Evolutionary conservation across 2,797 vertebrate genomes (phyloP).

Genomic region (Esox masquinongy): DNA sequence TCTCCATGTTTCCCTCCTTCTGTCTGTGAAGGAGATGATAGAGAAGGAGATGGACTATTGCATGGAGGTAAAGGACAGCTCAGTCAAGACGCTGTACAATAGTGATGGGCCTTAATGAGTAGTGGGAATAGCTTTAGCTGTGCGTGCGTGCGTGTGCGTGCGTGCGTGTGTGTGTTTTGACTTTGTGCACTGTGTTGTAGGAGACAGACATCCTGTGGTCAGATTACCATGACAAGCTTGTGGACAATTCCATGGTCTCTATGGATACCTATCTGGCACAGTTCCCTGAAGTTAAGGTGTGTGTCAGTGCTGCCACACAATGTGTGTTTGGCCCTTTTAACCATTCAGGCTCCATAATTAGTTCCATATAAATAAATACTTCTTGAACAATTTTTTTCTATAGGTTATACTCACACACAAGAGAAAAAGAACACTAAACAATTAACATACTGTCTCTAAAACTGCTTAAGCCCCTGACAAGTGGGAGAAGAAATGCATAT

Average conservation of each 20-base stretch:
- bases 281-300: constrained; percentile 95
- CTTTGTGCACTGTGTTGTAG: constrained; percentile 63
- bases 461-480: background rate
- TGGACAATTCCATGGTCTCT: constrained; percentile 83
- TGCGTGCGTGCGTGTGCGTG: constrained; percentile 9
- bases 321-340: background rate
- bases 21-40: constrained; percentile 73
- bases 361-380: background rate
- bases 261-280: constrained; percentile 92
- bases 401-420: background rate
- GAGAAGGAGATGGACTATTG: constrained; percentile 77
- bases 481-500: background rate
- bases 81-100: background rate
- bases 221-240: constrained; percentile 90
- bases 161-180: constrained; percentile 3
- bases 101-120: background rate
- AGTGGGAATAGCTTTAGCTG: background rate
- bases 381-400: background rate
- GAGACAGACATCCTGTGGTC: constrained; percentile 92
- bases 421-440: background rate
- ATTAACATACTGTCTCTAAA: background rate
- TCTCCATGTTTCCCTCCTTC: constrained; percentile 3
- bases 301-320: constrained; percentile 18
- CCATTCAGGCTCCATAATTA: background rate
- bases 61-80: constrained; percentile 69